Base-by-base conservation (phyloP, 1,140 invertebrate genomes). In the Drosophila kohkoa region DNA sequence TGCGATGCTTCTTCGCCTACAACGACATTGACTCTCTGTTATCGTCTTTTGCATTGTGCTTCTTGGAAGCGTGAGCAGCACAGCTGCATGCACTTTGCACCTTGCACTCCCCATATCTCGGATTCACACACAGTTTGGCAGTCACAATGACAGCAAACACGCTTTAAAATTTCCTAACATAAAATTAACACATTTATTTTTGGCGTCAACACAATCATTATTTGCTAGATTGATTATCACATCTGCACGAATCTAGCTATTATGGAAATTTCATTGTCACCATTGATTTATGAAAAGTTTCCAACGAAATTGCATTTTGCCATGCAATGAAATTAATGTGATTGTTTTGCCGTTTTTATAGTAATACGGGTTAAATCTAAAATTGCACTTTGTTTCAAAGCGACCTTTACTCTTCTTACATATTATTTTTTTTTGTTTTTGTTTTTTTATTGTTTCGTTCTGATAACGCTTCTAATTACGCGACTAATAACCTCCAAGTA, bases 21-120 rank as follows among this genome's bases (percentile, higher is more conserved):
- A 57, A 38, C 78, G 71, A 69, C 79, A 79, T 75, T 86, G 82
- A 81, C 78, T 79, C 81, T 77, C 57, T 54, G 45, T 15, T 64
- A 38, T 8, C 64, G 13, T 13, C 48, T 25, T 15, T 63, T 4
- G 7, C 38, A 25, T 57, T 71, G 32, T 32, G n/a, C 58, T 73
- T 67, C 28, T 46, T 68, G 69, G 3, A 43, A 43, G 41, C 13
- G 41, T 43, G 41, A 43, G 41, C 11, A n/a, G 38, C 8, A 11
- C 11, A n/a, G 38, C 30, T 6, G 30, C 30, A 32, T 59, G 64
- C 64, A 68, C 64, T 68, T 73, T 69, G 72, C 64, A 68, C 64
- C 60, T 73, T 69, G 72, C 66, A 69, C 66, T 49, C 55, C 25
- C 51, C 35, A 25, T 38, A 38, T 38, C 35, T 38, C 7, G 30